Evolutionary conservation across 2,797 vertebrate species (phyloP).

Genomic region (Sebastes nivosus): DNA sequence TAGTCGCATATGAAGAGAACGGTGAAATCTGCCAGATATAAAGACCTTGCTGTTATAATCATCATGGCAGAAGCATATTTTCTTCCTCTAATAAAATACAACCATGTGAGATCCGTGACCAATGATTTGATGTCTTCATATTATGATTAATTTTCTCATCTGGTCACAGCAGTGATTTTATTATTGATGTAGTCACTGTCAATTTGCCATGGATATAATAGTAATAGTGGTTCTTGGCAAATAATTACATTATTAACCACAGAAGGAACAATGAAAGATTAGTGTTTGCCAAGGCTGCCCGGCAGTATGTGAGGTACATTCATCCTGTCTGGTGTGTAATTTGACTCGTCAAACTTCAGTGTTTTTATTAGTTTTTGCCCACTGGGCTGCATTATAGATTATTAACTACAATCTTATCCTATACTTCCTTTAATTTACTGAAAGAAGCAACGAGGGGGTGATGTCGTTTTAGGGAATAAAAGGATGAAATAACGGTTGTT

Average conservation of each 20-base stretch:
- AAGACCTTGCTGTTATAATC: conserved; percentile 9
- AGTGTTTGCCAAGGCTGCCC: conserved; percentile 28
- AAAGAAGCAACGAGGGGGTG: neutral
- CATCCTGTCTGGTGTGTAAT: neutral
- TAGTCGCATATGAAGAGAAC: neutral
- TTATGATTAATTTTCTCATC: conserved; percentile 73
- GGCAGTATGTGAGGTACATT: neutral
- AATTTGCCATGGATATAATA: conserved; percentile 69
- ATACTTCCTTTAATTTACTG: neutral
- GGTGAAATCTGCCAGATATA: neutral
- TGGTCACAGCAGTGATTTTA: conserved; percentile 67
- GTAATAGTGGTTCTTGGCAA: conserved; percentile 64
- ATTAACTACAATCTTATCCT: neutral
- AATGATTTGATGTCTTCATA: conserved; percentile 68
- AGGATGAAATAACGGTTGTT: neutral
- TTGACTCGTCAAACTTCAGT: neutral
- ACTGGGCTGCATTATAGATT: neutral
- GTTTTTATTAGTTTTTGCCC: neutral
- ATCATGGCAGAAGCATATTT: conserved; percentile 34
- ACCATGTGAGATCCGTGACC: conserved; percentile 52
- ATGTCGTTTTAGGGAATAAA: neutral
- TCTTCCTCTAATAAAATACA: conserved; percentile 48
- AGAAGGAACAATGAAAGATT: conserved; percentile 42
- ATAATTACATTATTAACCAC: conserved; percentile 65
- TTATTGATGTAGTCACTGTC: conserved; percentile 73